phyloP scores from a whole-genome alignment of 2,888 invertebrate genomes.

The Leptinotarsa tumamoca region DNA sequence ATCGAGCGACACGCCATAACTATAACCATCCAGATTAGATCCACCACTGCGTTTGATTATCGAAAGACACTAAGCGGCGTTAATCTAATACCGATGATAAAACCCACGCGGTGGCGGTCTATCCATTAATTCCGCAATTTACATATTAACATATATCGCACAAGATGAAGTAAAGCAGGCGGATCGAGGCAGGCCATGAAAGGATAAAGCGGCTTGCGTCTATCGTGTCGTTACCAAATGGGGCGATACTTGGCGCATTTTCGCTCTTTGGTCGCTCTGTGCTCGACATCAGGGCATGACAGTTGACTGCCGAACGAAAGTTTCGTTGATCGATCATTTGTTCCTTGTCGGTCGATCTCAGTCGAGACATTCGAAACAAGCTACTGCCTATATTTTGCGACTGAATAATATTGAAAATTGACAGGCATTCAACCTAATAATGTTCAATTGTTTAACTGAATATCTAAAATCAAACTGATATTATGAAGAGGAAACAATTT shows the following conservation, averaged over 20 bases:
- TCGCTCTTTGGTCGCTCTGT: slow-evolving; percentile 50
- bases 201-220: slow-evolving; percentile 53
- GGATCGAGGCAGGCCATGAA: slow-evolving; percentile 50
- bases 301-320: slow-evolving; percentile 46
- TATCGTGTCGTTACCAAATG: slow-evolving; percentile 58
- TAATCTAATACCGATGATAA: slow-evolving; percentile 53
- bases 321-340: slow-evolving; percentile 12
- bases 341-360: background rate
- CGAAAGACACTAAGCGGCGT: slow-evolving; percentile 47
- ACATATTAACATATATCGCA: slow-evolving; percentile 60
- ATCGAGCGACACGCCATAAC: slow-evolving; percentile 4
- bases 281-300: slow-evolving; percentile 44
- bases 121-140: slow-evolving; percentile 59
- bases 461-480: no score
- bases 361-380: no score
- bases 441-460: no score
- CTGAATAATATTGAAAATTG: no score
- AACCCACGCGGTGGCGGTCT: slow-evolving; percentile 54
- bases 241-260: slow-evolving; percentile 48
- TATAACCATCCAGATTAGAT: slow-evolving; percentile 6
- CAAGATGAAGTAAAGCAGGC: slow-evolving; percentile 56
- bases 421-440: no score
- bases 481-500: no score
- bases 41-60: slow-evolving; percentile 28
- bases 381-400: no score